phyloP scores from a whole-genome alignment of 2,888 invertebrate genomes.

The Aspidiotus rigidus region DNA sequence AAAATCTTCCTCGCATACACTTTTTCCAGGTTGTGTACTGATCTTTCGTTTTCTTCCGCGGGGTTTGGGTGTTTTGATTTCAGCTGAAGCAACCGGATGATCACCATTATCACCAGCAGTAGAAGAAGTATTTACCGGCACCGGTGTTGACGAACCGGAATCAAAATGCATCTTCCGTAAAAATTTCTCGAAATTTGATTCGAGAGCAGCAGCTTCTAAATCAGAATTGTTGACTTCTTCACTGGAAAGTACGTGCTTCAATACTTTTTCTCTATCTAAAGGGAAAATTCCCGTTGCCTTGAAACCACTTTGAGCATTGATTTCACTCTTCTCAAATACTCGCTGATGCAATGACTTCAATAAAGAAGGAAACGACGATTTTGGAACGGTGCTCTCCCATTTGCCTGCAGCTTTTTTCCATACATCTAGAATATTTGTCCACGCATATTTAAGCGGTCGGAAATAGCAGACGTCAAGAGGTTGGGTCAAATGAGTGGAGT shows the following conservation, averaged over 20 bases:
- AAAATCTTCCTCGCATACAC: too few relatives aligned
- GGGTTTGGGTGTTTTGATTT: too few relatives aligned
- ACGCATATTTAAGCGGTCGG: conserved; percentile 36
- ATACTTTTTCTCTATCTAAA: conserved; percentile 9
- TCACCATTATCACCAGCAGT: too few relatives aligned
- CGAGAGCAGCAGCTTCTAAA: too few relatives aligned
- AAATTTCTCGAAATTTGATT: too few relatives aligned
- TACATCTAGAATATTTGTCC: conserved; percentile 34
- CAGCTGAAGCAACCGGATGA: too few relatives aligned
- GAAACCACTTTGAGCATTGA: conserved; percentile 25
- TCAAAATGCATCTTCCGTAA: too few relatives aligned
- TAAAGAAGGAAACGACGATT: conserved; percentile 21
- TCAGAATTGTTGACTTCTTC: not conserved
- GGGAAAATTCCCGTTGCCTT: conserved; percentile 15
- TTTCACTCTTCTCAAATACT: not conserved
- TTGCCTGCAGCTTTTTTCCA: conserved; percentile 20
- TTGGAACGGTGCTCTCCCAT: conserved; percentile 9
- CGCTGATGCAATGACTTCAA: conserved; percentile 13
- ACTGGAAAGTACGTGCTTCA: not conserved
- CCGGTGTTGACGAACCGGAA: too few relatives aligned
- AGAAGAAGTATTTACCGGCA: too few relatives aligned
- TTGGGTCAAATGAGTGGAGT: conserved; percentile 37
- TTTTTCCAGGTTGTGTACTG: too few relatives aligned
- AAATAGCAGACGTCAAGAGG: conserved; percentile 37
- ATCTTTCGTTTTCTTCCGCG: too few relatives aligned